Evolutionary conservation across 2,888 invertebrate species (phyloP), one percentile per base, ranked within the genome.

Genomic region (Atrina japonica): DNA sequence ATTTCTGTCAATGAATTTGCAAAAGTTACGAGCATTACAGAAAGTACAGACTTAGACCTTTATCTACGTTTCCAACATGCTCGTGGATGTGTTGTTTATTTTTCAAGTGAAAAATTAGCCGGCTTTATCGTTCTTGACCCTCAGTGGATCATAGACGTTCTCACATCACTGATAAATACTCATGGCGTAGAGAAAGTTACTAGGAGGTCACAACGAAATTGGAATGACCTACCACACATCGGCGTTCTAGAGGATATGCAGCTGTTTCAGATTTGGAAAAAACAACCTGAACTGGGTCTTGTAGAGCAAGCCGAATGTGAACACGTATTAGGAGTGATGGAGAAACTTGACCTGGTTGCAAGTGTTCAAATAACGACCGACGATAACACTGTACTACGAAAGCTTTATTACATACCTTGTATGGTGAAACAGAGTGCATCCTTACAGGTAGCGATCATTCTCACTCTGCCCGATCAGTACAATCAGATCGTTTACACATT

Each of bases 21-120:
- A 35, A 7, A 41, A 23, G 25, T 14, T 6, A 43, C 43, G 16
- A 23, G 23, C n/a, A 43, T 59, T 14, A n/a, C 14, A n/a, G 45
- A 45, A 11, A 9, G 43, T 23, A 27, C 27, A 9, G 18, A 45
- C 23, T 27, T 59, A n/a, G 43, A 59, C 11, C 25, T 59, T 7
- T 59, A 41, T 14, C 59, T 59, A 14, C 41, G 59, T 5, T 59
- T 59, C 27, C 59, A 59, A 25, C 59, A 59, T 43, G 59, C 59
- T 9, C 40, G 40, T 11, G 59, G 59, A 14, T 25, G 43, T 27
- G n/a, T 59, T 3, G 27, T 59, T 3, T 59, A 43, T 27, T 59
- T 59, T 43, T 41, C 23, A 25, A 43, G 43, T 43, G 59, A 43
- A 2, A 29, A 43, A 25, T 43, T 59, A n/a, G 11, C 9, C 16